Base-by-base conservation (phyloP, 1,140 invertebrate species). In the Diachasmimorpha longicaudata region DNA sequence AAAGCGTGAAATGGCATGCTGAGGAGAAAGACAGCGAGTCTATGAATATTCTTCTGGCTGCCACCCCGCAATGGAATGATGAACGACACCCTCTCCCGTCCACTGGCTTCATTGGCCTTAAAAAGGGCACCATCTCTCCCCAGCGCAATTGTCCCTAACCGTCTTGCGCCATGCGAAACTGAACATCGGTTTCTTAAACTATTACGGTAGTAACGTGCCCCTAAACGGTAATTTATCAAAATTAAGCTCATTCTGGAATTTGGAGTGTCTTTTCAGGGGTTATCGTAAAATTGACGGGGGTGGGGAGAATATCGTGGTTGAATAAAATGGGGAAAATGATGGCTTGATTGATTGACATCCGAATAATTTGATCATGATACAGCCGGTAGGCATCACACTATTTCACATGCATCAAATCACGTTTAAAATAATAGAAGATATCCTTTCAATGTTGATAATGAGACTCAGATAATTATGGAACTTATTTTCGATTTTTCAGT, bases 151-250 rank as follows among this genome's bases (percentile, higher is more conserved):
- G 16, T 66, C 19, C 58, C 13, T 66, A 23, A 55, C 23, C 48
- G n/a, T 14, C 19, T 25, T 66, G 19, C 13, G 80, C 79, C 84
- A 83, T 84, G 83, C 82, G 82, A 85, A 83, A 83, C 80, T 71
- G 75, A 79, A 84, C 86, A 87, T 85, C 85, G 83, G 83, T 87
- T 87, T 83, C 86, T 84, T 85, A 85, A 87, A 86, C 83, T 86
- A 81, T 86, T 81, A 79, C 73, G 5, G 42, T 48, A 39, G 48
- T 72, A 36, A 37, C 36, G 31, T 21, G 23, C 48, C 67, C 66
- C 36, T 74, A 74, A 66, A 48, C 55, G 76, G 79, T 82, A 72
- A 86, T 87, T 85, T 84, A 87, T 87, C 86, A 87, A 86, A 85
- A 86, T 85, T 81, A 82, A 78, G 82, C 67, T 81, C 77, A 81